Percentiles rank a stretch among this genome's conserved stretches.
Conservation (phyloP, 2,888 invertebrate genomes). For the Muschampia plurimacula region DNA sequence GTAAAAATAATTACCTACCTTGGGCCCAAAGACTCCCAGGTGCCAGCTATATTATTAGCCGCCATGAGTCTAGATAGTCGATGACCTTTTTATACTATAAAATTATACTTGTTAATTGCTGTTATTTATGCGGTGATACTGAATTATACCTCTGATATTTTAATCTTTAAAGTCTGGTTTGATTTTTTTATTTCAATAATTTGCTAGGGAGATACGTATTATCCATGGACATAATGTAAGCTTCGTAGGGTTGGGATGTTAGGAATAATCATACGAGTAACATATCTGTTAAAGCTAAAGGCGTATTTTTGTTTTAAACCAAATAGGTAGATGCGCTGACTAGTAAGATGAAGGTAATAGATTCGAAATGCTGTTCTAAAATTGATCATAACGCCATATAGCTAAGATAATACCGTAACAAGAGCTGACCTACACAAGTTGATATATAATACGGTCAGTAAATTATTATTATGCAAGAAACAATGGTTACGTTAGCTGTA, state of each 20-base stretch:
- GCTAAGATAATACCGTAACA: background rate
- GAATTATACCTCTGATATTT: conserved; percentile 8
- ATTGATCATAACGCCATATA: background rate
- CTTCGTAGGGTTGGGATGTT: too few relatives aligned
- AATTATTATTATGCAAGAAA: conserved; percentile 8
- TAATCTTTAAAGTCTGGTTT: too few relatives aligned
- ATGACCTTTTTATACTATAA: conserved; percentile 14
- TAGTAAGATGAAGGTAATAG: background rate
- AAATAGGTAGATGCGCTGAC: too few relatives aligned
- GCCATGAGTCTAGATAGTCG: conserved; percentile 10
- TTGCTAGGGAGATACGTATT: too few relatives aligned
- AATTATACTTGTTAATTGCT: conserved; percentile 29
- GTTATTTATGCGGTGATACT: conserved; percentile 14
- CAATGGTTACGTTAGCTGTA: background rate
- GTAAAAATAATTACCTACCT: conserved; percentile 11
- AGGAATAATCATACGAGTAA: too few relatives aligned
- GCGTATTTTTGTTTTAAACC: too few relatives aligned
- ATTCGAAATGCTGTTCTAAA: background rate
- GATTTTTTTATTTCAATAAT: too few relatives aligned
- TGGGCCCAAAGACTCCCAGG: conserved; percentile 21
- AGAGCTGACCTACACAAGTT: conserved; percentile 43
- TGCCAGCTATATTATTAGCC: conserved; percentile 29
- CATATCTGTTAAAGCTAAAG: too few relatives aligned
- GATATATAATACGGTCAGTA: background rate
- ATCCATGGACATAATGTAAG: too few relatives aligned